Percentiles rank a stretch among this genome's conserved stretches.
Conservation (phyloP, 1,140 invertebrate species). For the Trissolcus basalis region DNA sequence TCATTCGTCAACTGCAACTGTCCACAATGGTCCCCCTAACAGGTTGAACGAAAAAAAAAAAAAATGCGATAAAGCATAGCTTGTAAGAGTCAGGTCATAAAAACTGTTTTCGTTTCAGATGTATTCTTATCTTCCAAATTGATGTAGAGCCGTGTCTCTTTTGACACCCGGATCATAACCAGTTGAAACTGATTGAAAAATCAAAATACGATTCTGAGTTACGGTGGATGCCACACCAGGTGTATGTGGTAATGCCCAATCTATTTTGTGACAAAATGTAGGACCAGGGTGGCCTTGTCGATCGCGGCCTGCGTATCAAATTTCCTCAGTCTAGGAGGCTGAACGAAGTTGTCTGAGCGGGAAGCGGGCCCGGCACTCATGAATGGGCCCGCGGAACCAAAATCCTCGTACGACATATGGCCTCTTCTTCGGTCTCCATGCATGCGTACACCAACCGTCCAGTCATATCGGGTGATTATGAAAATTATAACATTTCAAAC, state of each 20-base stretch:
- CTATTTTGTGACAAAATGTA: constrained; percentile 57
- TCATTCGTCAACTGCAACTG: too few species aligned
- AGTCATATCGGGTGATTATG: constrained; percentile 43
- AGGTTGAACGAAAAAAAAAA: too few species aligned
- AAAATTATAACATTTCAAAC: constrained; percentile 45
- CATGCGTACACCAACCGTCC: constrained; percentile 49
- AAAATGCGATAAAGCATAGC: too few species aligned
- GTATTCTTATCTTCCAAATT: neutral
- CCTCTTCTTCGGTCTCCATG: constrained; percentile 55
- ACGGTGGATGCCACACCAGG: constrained; percentile 13
- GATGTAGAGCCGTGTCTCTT: neutral
- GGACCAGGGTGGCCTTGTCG: constrained; percentile 58
- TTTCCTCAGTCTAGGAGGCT: constrained; percentile 66
- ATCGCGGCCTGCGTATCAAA: constrained; percentile 60
- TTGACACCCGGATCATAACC: neutral
- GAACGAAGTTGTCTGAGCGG: constrained; percentile 62
- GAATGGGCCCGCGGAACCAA: constrained; percentile 62
- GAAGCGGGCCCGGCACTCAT: constrained; percentile 58
- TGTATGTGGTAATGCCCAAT: constrained; percentile 34
- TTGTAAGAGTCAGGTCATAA: too few species aligned
- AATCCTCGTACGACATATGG: constrained; percentile 68
- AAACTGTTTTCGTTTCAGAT: too few species aligned
- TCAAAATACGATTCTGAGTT: constrained; percentile 7
- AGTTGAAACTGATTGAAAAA: constrained; percentile 9
- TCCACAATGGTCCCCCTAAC: too few species aligned